Percentiles rank a stretch among this genome's conserved stretches.
Evolutionary conservation across 37 sponge, comb jelly and placozoan species (phyloP).

Genomic region (Lycopodina hypogea): DNA sequence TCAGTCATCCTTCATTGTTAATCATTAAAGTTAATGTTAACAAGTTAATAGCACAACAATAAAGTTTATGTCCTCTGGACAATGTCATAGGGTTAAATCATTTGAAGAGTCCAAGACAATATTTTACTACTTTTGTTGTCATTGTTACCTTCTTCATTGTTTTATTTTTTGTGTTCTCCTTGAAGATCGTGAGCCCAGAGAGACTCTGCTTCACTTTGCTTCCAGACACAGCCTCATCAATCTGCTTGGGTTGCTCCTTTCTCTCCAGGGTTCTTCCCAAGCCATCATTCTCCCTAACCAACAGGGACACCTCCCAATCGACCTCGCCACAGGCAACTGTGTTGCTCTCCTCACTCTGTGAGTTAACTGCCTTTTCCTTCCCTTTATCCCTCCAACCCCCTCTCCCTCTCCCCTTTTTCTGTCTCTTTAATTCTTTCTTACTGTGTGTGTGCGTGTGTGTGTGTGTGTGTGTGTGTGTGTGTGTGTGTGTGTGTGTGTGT

Average conservation of each 20-base stretch:
- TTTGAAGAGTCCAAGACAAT: too few species aligned
- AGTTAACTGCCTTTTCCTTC: conserved; percentile 1
- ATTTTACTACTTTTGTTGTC: too few species aligned
- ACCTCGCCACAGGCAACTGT: conserved; percentile 25
- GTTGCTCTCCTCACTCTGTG: conserved; percentile 32
- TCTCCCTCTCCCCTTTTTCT: not conserved
- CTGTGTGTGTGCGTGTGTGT: not conserved
- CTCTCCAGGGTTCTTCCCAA: conserved; percentile 29
- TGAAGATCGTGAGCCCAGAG: conserved; percentile 1
- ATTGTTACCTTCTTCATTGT: too few species aligned
- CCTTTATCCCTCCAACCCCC: too few species aligned
- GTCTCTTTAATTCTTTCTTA: not conserved
- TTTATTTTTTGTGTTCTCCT: not conserved
- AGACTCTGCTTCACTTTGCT: conserved; percentile 68
- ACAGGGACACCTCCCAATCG: conserved; percentile 27
- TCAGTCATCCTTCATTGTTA: too few species aligned
- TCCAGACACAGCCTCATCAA: conserved; percentile 31
- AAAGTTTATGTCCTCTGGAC: too few species aligned
- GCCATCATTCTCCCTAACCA: conserved; percentile 27
- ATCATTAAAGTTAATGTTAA: too few species aligned
- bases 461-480: conserved; percentile 8
- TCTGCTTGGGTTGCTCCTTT: conserved; percentile 31
- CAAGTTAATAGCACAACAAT: too few species aligned
- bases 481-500: too few species aligned
- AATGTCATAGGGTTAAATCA: too few species aligned